Conservation (phyloP, 2,113 vertebrate genomes). For the Tetraodon nigroviridis region DNA sequence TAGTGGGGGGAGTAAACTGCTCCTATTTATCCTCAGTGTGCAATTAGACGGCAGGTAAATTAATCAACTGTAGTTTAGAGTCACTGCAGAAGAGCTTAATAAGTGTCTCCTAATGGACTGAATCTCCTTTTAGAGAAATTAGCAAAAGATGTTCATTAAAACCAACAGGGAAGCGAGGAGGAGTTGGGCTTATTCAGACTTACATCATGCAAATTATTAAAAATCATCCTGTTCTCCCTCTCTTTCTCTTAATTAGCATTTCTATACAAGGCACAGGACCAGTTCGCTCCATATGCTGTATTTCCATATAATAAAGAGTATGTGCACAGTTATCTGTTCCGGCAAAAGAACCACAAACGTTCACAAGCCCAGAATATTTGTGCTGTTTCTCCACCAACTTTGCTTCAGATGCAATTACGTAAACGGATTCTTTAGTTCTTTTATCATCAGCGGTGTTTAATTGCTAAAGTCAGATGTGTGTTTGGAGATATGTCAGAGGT, state of each 20-base stretch:
- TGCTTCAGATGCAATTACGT: slow-evolving; percentile 29
- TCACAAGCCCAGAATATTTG: slow-evolving; percentile 17
- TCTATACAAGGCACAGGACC: slow-evolving; percentile 10
- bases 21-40: slow-evolving; percentile 9
- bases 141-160: background rate
- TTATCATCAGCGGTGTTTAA: too few relatives aligned
- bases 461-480: too few relatives aligned
- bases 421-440: background rate
- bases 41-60: slow-evolving; percentile 1
- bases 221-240: background rate
- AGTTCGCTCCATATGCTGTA: slow-evolving; percentile 38
- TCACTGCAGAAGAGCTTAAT: background rate
- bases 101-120: background rate
- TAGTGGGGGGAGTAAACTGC: background rate
- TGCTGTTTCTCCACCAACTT: slow-evolving; percentile 30
- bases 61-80: background rate
- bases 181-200: background rate
- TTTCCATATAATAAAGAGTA: slow-evolving; percentile 51
- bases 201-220: background rate
- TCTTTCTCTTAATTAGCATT: slow-evolving; percentile 23
- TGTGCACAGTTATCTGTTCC: slow-evolving; percentile 36
- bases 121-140: background rate
- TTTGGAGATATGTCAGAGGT: too few relatives aligned
- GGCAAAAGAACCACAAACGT: slow-evolving; percentile 18
- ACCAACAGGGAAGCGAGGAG: background rate